Evolutionary conservation across 2,888 invertebrate genomes (phyloP).

Genomic region (Chrysolina americana): DNA sequence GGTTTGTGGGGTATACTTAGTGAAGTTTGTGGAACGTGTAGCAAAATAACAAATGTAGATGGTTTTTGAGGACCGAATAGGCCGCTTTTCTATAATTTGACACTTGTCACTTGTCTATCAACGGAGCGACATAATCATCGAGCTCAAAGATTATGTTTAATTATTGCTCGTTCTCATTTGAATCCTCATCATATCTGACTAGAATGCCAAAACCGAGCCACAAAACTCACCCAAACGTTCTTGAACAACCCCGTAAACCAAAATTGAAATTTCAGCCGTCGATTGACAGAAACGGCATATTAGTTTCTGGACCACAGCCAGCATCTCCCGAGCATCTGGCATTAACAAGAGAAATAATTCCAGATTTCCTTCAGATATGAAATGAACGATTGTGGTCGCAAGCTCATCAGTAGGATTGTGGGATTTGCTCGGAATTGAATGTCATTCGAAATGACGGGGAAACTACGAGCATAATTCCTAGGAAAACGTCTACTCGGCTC

Average conservation of each 20-base stretch:
- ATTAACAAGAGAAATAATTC: constrained; percentile 20
- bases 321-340: not conserved
- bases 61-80: too few species aligned
- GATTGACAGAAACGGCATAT: not conserved
- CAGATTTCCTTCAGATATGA: constrained; percentile 3
- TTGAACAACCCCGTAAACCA: not conserved
- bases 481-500: constrained; percentile 23
- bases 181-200: too few species aligned
- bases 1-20: too few species aligned
- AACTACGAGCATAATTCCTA: constrained; percentile 21
- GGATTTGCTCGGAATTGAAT: constrained; percentile 26
- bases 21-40: too few species aligned
- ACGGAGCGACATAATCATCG: too few species aligned
- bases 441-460: constrained; percentile 26
- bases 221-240: too few species aligned
- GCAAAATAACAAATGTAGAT: too few species aligned
- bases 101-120: too few species aligned
- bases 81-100: too few species aligned
- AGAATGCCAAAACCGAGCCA: too few species aligned
- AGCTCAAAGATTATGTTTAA: too few species aligned
- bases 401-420: constrained; percentile 25
- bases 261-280: not conserved
- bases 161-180: too few species aligned
- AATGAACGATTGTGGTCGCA: constrained; percentile 18
- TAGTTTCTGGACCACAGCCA: constrained; percentile 6